Base-by-base conservation (phyloP, 2,113 vertebrate species). In the Rhinolophus sinicus region DNA sequence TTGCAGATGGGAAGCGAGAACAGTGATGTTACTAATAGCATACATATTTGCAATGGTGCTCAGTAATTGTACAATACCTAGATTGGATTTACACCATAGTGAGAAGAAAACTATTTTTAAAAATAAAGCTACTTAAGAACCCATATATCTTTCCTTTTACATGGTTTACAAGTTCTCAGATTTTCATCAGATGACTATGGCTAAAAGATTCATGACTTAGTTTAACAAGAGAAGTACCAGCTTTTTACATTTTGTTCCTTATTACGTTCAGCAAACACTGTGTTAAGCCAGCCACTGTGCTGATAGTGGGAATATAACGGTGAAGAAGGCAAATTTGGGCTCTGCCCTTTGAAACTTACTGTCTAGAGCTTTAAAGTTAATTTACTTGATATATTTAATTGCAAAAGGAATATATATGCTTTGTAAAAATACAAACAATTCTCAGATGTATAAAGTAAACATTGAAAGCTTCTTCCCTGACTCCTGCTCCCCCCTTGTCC, bases 331-430 rank as follows among this genome's bases (percentile, higher is more conserved):
- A 86, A 15, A 7, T 15, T 3, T 12, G 15, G 52, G 21, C 26
- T 28, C 33, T 95, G 13, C 3, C 40, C 33, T 60, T 30, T 56
- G 24, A 7, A n/a, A 15, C 33, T 62, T 52, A n/a, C 11, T 52
- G 54, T 65, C 44, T 40, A 38, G 33, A 60, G 54, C 40, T 91
- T 81, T 92, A 72, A 91, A 62, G 30, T 90, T 84, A 40, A 75
- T n/a, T 86, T 77, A n/a, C 12, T 56, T 78, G 83, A 16, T 33
- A 3, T 52, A 75, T 89, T 88, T 93, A 35, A 40, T 50, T 72
- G 12, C 9, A 62, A 88, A 65, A 77, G 77, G 40, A 88, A 50
- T 58, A 9, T 16, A 35, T 33, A 15, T 54, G 9, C n/a, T 44
- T 75, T 82, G 8, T 64, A 80, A 80, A 84, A 64, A 35, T 13